Evolutionary conservation across 2,888 invertebrate genomes (phyloP), one percentile per base, ranked within the genome.

Genomic region (Miltochrista miniata): DNA sequence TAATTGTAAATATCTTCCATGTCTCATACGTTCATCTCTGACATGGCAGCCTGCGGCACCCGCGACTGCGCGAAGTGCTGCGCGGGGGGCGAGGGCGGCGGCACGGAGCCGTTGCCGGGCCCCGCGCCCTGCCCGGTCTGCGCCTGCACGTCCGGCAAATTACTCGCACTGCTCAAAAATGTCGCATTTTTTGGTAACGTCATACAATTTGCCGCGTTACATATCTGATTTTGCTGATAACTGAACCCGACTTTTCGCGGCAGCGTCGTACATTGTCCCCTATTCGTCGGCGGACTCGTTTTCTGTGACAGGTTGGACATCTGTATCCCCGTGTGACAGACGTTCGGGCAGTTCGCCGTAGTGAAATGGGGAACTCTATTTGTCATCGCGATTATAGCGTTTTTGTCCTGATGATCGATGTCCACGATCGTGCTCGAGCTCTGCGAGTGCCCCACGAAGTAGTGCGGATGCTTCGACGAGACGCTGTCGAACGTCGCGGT

Each of bases 11-110:
- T 91, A 91, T 91, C 91, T 68, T 91, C 91, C 85, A 90, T 92
- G 64, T 92, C 92, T 97, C 96, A 97, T 95, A 97, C 97, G 76
- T 96, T 94, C 96, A 97, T 97, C 88, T 97, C 97, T 59, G 96
- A 96, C 93, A 96, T 96, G 13, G 96, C 96, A 53, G 96, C 96
- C 83, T 96, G 95, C 38, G 96, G 96, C 63, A 96, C 94, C 73
- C 94, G 78, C 8, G 90, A 85, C 61, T 94, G 93, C 10, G 81
- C 75, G 63, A 88, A 90, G 61, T 89, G 86, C 31, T 86, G 85
- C 0, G 83, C 71, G 1, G 83, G 83, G 71, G 87, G 93, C 59
- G 85, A 93, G 8, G 84, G 87, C 39, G 86, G 83, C 44, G 83
- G 79, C 12, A 61, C 68, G 0, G 88, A 81, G 1, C 90, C 88